A percentile compares a stretch with the other conserved stretches of the same genome.
Conservation (phyloP, 2,888 invertebrate species). For the Hermodice carunculata region DNA sequence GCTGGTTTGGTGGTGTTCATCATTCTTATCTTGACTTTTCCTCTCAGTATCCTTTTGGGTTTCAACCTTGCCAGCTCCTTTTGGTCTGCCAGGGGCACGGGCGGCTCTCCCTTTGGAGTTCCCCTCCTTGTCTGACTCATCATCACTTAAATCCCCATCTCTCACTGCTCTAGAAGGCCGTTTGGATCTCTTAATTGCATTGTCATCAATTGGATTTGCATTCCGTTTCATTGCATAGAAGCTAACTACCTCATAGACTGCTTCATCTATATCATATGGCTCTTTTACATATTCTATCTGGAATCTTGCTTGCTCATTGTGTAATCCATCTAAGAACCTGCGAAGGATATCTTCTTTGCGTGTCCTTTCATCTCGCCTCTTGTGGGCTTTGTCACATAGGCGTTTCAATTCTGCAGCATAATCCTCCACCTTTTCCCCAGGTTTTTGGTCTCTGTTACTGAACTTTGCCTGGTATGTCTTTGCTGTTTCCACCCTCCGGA, state of each 20-base stretch:
- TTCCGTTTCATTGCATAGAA: background rate
- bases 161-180: background rate
- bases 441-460: background rate
- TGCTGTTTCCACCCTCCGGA: constrained; percentile 31
- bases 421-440: background rate
- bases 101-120: too few relatives aligned
- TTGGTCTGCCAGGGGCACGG: too few relatives aligned
- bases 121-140: background rate
- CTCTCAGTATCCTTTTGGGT: background rate
- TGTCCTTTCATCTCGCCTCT: background rate
- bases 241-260: background rate
- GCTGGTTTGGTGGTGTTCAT: too few relatives aligned
- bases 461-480: constrained; percentile 30
- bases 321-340: background rate
- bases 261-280: background rate
- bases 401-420: background rate
- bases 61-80: background rate
- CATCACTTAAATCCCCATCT: background rate
- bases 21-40: background rate
- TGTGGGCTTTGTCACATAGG: background rate
- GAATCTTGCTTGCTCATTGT: background rate
- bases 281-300: background rate
- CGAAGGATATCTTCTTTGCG: background rate
- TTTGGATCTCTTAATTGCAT: background rate
- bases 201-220: background rate